These are phyloP conservation scores for Aphidius ervi DNA, from an alignment of 1,140 invertebrate species.

Conservation along the genomic window DNA sequence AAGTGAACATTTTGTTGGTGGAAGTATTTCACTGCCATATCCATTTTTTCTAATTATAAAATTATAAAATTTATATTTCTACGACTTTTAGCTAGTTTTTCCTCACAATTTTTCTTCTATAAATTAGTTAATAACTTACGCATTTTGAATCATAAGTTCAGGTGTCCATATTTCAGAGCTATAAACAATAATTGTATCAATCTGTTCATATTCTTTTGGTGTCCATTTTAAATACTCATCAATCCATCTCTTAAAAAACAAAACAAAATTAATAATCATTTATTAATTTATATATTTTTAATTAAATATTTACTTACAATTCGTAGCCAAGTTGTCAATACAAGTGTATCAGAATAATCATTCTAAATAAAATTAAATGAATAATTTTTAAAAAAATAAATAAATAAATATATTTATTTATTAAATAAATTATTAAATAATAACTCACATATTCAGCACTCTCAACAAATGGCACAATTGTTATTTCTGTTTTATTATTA, in stretches of 20 bases:
- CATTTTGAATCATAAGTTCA: constrained; percentile 46
- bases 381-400: neutral
- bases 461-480: constrained; percentile 43
- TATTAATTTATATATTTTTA: constrained; percentile 4
- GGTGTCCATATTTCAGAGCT: constrained; percentile 48
- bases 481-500: constrained; percentile 42
- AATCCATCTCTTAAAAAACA: constrained; percentile 41
- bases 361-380: constrained; percentile 19
- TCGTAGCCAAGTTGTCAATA: constrained; percentile 23
- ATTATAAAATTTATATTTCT: too few species aligned
- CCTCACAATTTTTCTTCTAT: too few species aligned
- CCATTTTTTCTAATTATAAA: constrained; percentile 12
- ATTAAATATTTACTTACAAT: constrained; percentile 27
- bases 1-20: constrained; percentile 27
- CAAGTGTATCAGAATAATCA: constrained; percentile 15
- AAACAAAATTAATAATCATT: neutral
- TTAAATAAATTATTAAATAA: neutral
- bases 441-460: constrained; percentile 41
- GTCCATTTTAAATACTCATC: constrained; percentile 50
- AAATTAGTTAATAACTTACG: neutral
- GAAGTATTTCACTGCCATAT: constrained; percentile 19
- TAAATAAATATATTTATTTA: neutral
- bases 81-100: too few species aligned
- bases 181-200: constrained; percentile 33
- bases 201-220: constrained; percentile 36